Conservation (phyloP, 2,888 invertebrate genomes). For the Himalopsyche tibetana region DNA sequence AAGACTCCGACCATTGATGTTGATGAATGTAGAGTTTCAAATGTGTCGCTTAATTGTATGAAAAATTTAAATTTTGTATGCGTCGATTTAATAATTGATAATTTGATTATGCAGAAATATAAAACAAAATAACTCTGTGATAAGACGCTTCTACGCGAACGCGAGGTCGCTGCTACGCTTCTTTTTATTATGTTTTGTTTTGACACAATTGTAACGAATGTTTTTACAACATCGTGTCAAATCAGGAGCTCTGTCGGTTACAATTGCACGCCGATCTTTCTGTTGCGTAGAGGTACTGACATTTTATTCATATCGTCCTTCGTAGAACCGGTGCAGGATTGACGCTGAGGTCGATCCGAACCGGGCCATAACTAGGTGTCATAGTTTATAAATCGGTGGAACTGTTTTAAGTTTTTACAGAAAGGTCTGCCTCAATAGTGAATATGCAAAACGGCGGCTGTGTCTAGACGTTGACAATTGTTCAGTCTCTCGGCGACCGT, state of each 20-base stretch:
- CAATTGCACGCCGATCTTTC: no score
- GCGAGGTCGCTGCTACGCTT: not conserved
- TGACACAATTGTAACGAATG: not conserved
- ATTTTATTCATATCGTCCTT: no score
- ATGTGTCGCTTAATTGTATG: slow-evolving; percentile 16
- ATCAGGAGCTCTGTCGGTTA: no score
- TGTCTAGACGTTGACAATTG: not conserved
- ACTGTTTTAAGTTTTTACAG: not conserved
- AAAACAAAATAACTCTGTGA: slow-evolving; percentile 36
- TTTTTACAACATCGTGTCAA: no score
- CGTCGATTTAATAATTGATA: not conserved
- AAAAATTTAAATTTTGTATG: slow-evolving; percentile 16
- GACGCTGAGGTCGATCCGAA: not conserved
- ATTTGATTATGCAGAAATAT: not conserved
- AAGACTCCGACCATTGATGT: slow-evolving; percentile 27
- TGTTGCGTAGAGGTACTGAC: no score
- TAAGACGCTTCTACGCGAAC: not conserved
- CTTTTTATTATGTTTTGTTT: slow-evolving; percentile 5
- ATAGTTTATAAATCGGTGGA: not conserved
- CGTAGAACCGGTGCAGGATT: no score
- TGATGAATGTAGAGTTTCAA: not conserved
- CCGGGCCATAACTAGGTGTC: slow-evolving; percentile 7
- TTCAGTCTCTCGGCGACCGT: not conserved
- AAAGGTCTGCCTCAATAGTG: not conserved
- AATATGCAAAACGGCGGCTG: not conserved